Evolutionary conservation across 2,888 invertebrate genomes (phyloP).

Genomic region (Malthinus seriepunctatus): DNA sequence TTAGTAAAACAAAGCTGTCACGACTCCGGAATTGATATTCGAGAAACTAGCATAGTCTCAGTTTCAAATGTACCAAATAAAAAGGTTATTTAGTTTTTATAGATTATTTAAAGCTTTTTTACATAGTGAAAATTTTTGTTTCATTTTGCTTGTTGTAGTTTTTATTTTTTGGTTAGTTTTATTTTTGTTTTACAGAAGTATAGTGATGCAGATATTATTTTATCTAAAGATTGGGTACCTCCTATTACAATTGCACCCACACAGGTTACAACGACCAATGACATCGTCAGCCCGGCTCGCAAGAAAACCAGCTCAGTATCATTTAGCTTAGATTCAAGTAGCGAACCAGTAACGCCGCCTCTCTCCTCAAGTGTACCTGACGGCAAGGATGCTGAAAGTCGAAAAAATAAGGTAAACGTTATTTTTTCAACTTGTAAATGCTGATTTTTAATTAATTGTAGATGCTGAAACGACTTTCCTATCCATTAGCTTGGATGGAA

Average conservation of each 20-base stretch:
- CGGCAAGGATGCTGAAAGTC: conserved; percentile 58
- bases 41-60: conserved; percentile 57
- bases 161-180: conserved; percentile 17
- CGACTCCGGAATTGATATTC: conserved; percentile 88
- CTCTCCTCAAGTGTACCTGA: conserved; percentile 43
- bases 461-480: conserved; percentile 91
- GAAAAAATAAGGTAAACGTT: conserved; percentile 72
- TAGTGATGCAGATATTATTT: conserved; percentile 86
- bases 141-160: background rate
- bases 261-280: conserved; percentile 62
- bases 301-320: conserved; percentile 75
- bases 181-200: conserved; percentile 61
- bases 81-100: conserved; percentile 56
- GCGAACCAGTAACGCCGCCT: conserved; percentile 53
- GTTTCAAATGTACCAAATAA: conserved; percentile 60
- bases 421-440: background rate
- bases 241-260: conserved; percentile 78
- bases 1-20: conserved; percentile 84
- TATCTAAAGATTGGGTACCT: conserved; percentile 86
- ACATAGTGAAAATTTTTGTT: background rate
- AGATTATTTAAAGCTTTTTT: background rate
- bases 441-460: conserved; percentile 49
- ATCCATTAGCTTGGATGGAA: conserved; percentile 91
- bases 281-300: conserved; percentile 58
- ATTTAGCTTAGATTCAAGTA: conserved; percentile 68